phyloP scores from a whole-genome alignment of 2,888 invertebrate species.

The Tipula vernalis region DNA sequence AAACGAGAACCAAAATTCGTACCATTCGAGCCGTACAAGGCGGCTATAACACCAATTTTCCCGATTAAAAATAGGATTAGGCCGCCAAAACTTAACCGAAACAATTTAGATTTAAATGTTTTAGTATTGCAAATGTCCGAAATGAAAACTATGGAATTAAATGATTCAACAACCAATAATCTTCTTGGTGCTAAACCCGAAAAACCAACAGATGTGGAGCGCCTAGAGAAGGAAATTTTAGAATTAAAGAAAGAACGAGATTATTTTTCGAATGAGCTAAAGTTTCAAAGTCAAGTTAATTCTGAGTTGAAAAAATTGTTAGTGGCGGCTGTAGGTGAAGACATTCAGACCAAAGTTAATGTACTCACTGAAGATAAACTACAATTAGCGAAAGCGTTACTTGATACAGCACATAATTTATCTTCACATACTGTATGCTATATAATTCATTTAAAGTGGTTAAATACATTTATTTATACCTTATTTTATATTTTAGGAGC shows the following conservation, averaged over 20 bases:
- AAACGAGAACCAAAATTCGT: slow-evolving; percentile 65
- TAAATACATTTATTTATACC: neutral
- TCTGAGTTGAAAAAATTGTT: slow-evolving; percentile 83
- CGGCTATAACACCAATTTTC: slow-evolving; percentile 67
- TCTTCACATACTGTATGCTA: slow-evolving; percentile 60
- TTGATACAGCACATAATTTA: slow-evolving; percentile 74
- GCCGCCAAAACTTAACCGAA: slow-evolving; percentile 28
- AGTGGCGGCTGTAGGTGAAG: slow-evolving; percentile 91
- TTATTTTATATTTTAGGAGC: slow-evolving; percentile 43
- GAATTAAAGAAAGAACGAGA: slow-evolving; percentile 54
- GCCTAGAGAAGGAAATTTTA: slow-evolving; percentile 43
- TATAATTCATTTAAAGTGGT: neutral
- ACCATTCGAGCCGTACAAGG: slow-evolving; percentile 80
- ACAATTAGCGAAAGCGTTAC: slow-evolving; percentile 69
- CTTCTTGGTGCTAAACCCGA: neutral
- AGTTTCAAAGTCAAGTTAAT: slow-evolving; percentile 81
- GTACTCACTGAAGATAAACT: slow-evolving; percentile 85
- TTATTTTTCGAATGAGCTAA: slow-evolving; percentile 65
- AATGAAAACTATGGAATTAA: slow-evolving; percentile 49
- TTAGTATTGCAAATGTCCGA: slow-evolving; percentile 59
- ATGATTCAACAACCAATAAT: slow-evolving; percentile 30
- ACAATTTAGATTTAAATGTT: slow-evolving; percentile 51
- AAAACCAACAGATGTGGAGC: slow-evolving; percentile 22
- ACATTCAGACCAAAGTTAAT: slow-evolving; percentile 79
- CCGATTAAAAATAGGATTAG: slow-evolving; percentile 31